phyloP scores from a whole-genome alignment of 2,888 invertebrate species.

The Oscheius onirici region DNA sequence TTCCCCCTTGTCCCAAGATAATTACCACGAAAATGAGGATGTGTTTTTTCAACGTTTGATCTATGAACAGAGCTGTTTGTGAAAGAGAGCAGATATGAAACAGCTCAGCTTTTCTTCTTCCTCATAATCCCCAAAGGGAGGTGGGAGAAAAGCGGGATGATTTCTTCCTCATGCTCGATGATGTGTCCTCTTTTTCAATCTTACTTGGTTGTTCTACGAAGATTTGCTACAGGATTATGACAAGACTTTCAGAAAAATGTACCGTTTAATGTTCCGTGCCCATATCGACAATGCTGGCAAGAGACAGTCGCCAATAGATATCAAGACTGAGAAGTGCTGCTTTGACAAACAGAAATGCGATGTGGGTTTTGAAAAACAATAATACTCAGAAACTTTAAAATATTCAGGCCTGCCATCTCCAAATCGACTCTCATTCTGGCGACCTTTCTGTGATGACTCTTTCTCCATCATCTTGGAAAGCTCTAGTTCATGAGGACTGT shows the following conservation, averaged over 20 bases:
- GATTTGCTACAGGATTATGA: too few species aligned
- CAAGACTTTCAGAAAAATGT: slow-evolving; percentile 14
- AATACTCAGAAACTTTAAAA: not conserved
- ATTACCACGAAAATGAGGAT: too few species aligned
- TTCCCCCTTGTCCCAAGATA: too few species aligned
- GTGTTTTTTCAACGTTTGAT: too few species aligned
- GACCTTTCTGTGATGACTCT: slow-evolving; percentile 52
- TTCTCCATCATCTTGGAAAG: slow-evolving; percentile 47
- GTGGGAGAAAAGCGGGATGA: too few species aligned
- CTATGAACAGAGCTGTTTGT: too few species aligned
- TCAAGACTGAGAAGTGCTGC: slow-evolving; percentile 4
- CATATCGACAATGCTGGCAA: slow-evolving; percentile 12
- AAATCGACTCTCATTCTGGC: slow-evolving; percentile 56
- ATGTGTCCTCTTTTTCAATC: too few species aligned
- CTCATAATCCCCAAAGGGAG: too few species aligned
- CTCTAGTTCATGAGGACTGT: slow-evolving; percentile 42
- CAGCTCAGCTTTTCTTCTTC: too few species aligned
- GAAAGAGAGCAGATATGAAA: too few species aligned
- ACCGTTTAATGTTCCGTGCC: slow-evolving; percentile 18
- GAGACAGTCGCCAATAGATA: slow-evolving; percentile 30
- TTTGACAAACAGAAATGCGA: slow-evolving; percentile 26
- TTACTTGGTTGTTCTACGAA: too few species aligned
- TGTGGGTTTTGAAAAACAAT: not conserved
- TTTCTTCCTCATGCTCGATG: too few species aligned
- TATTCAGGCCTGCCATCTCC: slow-evolving; percentile 50